Percentiles rank a stretch among this genome's conserved stretches.
These are phyloP conservation scores for Drosophila kanapiae DNA, from an alignment of 1,140 invertebrate species.

Conservation along the genomic window DNA sequence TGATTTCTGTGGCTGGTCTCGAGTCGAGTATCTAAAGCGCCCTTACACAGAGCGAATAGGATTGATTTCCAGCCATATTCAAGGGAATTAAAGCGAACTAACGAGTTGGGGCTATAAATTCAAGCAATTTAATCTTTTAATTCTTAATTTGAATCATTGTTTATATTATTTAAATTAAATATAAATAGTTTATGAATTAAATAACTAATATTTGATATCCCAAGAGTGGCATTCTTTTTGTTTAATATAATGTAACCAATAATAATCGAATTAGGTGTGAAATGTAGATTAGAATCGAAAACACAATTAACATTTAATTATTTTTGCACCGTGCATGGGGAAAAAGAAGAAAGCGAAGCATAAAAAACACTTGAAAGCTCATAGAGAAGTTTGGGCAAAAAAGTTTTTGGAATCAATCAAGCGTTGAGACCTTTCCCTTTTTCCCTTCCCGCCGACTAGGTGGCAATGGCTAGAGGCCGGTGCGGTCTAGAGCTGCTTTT, in stretches of 20 bases:
- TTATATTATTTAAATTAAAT: too few relatives aligned
- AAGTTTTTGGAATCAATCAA: constrained; percentile 78
- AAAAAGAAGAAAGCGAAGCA: constrained; percentile 12
- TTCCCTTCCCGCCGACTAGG: constrained; percentile 29
- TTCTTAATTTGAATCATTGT: too few relatives aligned
- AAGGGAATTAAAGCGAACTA: background rate
- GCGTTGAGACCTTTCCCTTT: constrained; percentile 45
- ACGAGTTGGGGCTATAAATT: too few relatives aligned
- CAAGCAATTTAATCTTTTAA: too few relatives aligned
- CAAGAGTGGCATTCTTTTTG: too few relatives aligned
- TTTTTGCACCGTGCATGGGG: background rate
- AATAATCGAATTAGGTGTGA: too few relatives aligned
- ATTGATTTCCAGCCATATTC: background rate
- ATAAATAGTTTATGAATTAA: too few relatives aligned
- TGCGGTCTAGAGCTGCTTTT: constrained; percentile 1
- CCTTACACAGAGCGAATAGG: background rate
- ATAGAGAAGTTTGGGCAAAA: constrained; percentile 62
- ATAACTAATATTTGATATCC: too few relatives aligned
- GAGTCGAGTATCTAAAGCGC: background rate
- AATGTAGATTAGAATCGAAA: too few relatives aligned
- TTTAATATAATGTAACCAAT: too few relatives aligned
- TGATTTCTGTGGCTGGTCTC: constrained; percentile 55
- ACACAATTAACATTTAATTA: background rate
- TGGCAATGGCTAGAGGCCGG: constrained; percentile 53
- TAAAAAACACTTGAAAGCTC: constrained; percentile 51